Base-by-base conservation (phyloP, 2,797 vertebrate genomes). In the Parambassis ranga region DNA sequence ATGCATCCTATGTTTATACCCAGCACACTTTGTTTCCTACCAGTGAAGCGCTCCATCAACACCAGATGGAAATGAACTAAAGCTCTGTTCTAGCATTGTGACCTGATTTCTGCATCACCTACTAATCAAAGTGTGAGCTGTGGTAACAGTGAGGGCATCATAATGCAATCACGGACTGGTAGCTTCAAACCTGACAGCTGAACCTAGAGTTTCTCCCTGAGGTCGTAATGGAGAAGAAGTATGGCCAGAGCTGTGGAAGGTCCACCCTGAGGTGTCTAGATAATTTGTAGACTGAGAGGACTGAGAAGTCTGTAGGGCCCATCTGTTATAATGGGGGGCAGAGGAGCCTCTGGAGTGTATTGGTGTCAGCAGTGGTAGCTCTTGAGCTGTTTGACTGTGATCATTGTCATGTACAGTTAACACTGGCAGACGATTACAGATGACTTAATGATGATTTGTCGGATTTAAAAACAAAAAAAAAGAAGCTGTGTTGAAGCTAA, bases 301-400 rank as follows among this genome's bases (percentile, higher is more conserved):
- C 46, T 32, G 64, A 65, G 52, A 79, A 68, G 43, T 77, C 79
- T 77, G 53, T 24, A 35, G 67, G 65, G 49, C 31, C 75, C 31
- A 24, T 69, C 35, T 62, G 43, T 16, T 57, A 28, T 57, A 47
- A 68, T 16, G 24, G 24, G 22, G 36, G 16, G 13, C 16, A 55
- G 38, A 31, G 38, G 52, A 58, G 26, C 39, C 4, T 7, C 55
- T 55, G 65, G 55, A n/a, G n/a, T n/a, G n/a, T n/a, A n/a, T 62
- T 14, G 57, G 47, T 78, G 72, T 67, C 78, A 57, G 44, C 35
- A 42, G 16, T 13, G 31, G 37, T 42, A 13, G 24, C 37, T 31
- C 30, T 48, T 51, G 19, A 37, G 38, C 11, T 9, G 19, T 60
- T 23, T 46, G 41, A 38, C 42, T 23, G 7, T 19, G 10, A 42